Percentiles rank a stretch among this genome's conserved stretches.
Conservation (phyloP, 2,113 vertebrate species). For the Anarhynchus alexandrinus region DNA sequence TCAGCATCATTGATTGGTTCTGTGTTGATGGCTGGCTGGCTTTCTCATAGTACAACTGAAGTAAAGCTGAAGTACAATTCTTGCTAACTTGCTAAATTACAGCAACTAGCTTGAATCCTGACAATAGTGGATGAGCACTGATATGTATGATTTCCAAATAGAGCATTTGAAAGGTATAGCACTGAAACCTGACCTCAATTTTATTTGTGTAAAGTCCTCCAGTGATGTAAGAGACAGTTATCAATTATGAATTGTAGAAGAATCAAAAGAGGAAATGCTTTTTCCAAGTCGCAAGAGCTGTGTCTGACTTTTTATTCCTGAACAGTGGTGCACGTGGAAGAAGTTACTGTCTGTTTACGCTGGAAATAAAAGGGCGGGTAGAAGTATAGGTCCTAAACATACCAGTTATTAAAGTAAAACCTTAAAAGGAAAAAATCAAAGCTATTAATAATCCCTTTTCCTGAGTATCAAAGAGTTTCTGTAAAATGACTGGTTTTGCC, state of each 20-base stretch:
- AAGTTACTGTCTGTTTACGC: neutral
- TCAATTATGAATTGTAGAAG: neutral
- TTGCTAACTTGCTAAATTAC: neutral
- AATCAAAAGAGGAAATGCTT: neutral
- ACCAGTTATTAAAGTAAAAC: neutral
- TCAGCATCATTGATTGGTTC: neutral
- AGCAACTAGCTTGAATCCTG: neutral
- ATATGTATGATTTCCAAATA: neutral
- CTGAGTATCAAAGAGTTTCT: neutral
- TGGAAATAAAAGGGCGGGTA: neutral
- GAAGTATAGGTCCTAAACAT: neutral
- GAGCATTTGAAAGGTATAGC: neutral
- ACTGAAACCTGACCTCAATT: neutral
- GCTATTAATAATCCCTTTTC: neutral
- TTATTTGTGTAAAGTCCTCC: neutral
- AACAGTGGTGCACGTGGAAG: neutral
- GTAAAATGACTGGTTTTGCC: neutral
- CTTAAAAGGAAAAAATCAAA: neutral
- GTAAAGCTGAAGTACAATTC: neutral
- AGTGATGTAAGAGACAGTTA: neutral
- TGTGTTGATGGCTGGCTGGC: neutral
- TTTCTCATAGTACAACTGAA: neutral
- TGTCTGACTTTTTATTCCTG: neutral
- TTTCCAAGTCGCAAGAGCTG: neutral
- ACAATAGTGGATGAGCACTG: neutral